These are phyloP conservation scores for Pogonognathellus flavescens DNA, from an alignment of 1,140 invertebrate genomes.

Conservation along the genomic window DNA sequence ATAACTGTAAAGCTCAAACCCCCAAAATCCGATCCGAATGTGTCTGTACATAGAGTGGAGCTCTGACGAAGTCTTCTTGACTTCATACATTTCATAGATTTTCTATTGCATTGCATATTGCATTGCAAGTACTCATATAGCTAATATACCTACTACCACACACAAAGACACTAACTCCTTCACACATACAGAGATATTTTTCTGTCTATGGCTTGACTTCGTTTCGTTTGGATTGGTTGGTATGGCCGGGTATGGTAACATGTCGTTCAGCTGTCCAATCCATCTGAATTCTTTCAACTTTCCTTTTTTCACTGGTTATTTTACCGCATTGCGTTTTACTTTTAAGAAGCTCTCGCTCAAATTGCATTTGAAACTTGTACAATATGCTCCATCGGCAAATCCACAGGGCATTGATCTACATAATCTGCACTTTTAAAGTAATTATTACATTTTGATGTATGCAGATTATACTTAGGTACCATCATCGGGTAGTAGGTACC, in stretches of 20 bases:
- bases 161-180: background rate
- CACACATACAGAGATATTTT: slow-evolving; percentile 4
- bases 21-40: too few species aligned
- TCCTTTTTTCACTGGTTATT: slow-evolving; percentile 43
- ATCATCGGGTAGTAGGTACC: too few species aligned
- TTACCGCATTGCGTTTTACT: slow-evolving; percentile 48
- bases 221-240: background rate
- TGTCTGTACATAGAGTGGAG: background rate
- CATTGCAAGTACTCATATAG: too few species aligned
- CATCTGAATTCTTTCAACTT: slow-evolving; percentile 49
- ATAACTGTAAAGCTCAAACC: too few species aligned
- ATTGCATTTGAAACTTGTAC: background rate
- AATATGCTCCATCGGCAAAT: too few species aligned
- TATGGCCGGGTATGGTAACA: background rate
- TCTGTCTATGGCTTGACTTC: background rate
- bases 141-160: too few species aligned
- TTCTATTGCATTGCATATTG: background rate
- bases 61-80: slow-evolving; percentile 25
- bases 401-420: background rate
- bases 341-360: background rate
- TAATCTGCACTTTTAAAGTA: background rate
- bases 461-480: too few species aligned
- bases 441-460: background rate
- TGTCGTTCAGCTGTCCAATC: slow-evolving; percentile 46
- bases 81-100: slow-evolving; percentile 18